Evolutionary conservation across 2,888 invertebrate species (phyloP).

Genomic region (Lingula anatina): DNA sequence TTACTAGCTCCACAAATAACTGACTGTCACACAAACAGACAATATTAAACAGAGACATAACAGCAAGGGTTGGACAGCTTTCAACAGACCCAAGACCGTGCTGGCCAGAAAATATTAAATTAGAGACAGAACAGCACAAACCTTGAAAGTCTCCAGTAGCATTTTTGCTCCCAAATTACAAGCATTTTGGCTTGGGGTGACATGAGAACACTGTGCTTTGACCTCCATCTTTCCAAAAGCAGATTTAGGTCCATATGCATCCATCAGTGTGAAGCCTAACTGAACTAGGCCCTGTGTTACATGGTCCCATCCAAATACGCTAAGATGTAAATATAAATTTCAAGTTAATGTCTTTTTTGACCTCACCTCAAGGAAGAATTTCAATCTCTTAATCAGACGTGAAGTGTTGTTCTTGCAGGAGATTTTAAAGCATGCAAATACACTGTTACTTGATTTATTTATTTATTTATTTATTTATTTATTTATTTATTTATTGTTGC

Average conservation of each 20-base stretch:
- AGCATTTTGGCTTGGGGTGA: conserved; percentile 30
- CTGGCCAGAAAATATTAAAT: conserved; percentile 27
- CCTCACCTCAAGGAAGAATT: no score
- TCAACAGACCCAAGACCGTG: conserved; percentile 54
- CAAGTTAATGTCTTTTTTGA: no score
- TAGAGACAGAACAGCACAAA: no score
- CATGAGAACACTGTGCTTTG: conserved; percentile 11
- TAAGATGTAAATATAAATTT: conserved; percentile 18
- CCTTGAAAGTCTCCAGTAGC: conserved; percentile 48
- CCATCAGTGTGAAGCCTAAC: conserved; percentile 51
- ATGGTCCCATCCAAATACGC: conserved; percentile 52
- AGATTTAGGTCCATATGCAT: conserved; percentile 45
- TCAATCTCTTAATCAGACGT: no score
- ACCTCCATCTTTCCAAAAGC: conserved; percentile 34
- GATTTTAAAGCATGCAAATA: no score
- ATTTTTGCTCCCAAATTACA: conserved; percentile 45
- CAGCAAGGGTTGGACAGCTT: conserved; percentile 65
- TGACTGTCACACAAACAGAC: not conserved
- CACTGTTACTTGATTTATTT: no score
- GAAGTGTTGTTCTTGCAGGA: no score
- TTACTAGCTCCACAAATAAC: not conserved
- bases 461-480: no score
- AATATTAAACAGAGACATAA: not conserved
- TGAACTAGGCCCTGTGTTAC: conserved; percentile 50
- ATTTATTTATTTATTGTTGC: no score